phyloP scores from a whole-genome alignment of 2,797 vertebrate genomes.

The Enteromius fasciolatus region DNA sequence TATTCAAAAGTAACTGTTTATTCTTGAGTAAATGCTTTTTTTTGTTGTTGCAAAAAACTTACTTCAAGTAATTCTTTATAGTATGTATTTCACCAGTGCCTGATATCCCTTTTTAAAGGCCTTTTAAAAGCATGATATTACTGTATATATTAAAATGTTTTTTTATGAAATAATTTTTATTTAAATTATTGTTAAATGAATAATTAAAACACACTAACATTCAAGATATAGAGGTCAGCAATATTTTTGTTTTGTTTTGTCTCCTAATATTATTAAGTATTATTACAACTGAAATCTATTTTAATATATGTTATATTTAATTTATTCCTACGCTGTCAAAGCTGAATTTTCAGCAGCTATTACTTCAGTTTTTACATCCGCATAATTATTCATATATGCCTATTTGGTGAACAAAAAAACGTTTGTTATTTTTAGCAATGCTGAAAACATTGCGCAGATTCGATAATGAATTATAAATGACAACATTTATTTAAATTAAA shows the following conservation, averaged over 20 bases:
- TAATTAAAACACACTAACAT: background rate
- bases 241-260: background rate
- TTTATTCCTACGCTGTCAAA: no score
- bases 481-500: background rate
- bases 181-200: background rate
- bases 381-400: background rate
- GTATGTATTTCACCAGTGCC: background rate
- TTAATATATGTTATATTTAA: no score
- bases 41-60: background rate
- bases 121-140: background rate
- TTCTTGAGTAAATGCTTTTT: background rate
- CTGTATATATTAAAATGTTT: background rate
- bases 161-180: background rate
- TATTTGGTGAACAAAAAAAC: background rate
- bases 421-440: background rate
- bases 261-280: background rate
- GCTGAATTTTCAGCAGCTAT: background rate
- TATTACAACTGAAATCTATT: no score
- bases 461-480: background rate
- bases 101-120: background rate
- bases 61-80: background rate
- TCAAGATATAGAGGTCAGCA: background rate
- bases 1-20: background rate
- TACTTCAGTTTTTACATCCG: background rate
- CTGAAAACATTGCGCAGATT: background rate